These are phyloP conservation scores for Diuraphis noxia DNA, from an alignment of 1,140 invertebrate genomes.

Conservation along the genomic window DNA sequence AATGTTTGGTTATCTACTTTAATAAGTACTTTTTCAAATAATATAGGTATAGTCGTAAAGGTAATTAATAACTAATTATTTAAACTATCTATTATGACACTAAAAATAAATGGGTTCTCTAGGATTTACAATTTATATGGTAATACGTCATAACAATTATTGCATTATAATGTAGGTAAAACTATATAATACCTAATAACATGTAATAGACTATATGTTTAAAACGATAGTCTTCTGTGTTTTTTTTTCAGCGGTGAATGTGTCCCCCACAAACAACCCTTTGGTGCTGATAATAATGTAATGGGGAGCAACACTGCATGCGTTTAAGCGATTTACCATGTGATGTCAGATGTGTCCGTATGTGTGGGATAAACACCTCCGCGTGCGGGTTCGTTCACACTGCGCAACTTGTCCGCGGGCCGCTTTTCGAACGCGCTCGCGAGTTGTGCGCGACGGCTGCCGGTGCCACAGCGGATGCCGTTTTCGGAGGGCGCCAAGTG, in stretches of 20 bases:
- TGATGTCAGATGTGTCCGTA: background rate
- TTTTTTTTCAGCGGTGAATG: background rate
- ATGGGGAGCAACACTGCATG: background rate
- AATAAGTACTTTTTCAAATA: background rate
- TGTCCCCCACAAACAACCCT: background rate
- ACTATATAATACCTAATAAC: no score
- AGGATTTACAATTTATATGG: background rate
- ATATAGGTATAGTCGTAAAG: no score
- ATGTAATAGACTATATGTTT: no score
- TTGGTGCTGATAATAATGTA: background rate
- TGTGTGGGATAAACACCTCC: slow-evolving; percentile 52
- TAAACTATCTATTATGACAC: background rate
- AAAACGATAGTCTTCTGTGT: background rate
- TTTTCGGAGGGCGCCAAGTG: slow-evolving; percentile 52
- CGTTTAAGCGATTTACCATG: slow-evolving; percentile 1
- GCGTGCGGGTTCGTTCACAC: slow-evolving; percentile 44
- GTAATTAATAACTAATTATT: background rate
- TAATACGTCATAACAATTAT: background rate
- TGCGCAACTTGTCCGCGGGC: slow-evolving; percentile 41
- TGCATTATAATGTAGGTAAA: background rate
- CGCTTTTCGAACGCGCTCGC: background rate
- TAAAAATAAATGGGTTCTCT: background rate
- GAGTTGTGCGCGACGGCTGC: no score
- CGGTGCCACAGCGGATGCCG: slow-evolving; percentile 27
- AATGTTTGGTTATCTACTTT: background rate